Conservation (phyloP, 2,797 vertebrate species). For the Gymnothorax reevesii region DNA sequence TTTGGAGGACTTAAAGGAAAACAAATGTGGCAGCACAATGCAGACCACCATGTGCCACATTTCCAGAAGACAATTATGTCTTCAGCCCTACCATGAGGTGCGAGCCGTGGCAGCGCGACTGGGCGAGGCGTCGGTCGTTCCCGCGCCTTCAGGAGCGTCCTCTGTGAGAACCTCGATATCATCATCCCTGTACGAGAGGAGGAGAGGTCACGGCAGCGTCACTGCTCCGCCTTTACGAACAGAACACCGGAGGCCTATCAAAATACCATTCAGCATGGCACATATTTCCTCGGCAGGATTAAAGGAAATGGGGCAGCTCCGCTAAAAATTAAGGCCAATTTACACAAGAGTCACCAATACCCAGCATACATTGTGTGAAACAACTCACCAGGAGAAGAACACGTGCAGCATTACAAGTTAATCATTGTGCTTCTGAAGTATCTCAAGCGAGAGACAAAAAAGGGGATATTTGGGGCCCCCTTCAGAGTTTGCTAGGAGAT, state of each 20-base stretch:
- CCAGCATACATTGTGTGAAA: not conserved
- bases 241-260: not conserved
- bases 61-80: too few relatives aligned
- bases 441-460: too few relatives aligned
- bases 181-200: conserved; percentile 79
- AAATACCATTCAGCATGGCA: too few relatives aligned
- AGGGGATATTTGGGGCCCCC: too few relatives aligned
- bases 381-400: not conserved
- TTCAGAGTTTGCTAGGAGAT: too few relatives aligned
- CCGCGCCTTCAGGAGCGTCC: conserved; percentile 77
- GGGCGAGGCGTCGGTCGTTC: conserved; percentile 76
- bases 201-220: not conserved
- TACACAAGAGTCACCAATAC: not conserved
- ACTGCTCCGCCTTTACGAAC: not conserved
- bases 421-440: not conserved
- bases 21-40: not conserved
- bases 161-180: conserved; percentile 94
- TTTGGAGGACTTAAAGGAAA: not conserved
- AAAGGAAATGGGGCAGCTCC: too few relatives aligned
- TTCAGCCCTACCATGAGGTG: conserved; percentile 75
- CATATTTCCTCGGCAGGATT: too few relatives aligned
- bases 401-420: not conserved
- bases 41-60: too few relatives aligned
- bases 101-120: conserved; percentile 66
- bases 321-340: too few relatives aligned